A percentile compares a stretch with the other conserved stretches of the same genome.
Evolutionary conservation across 2,888 invertebrate species (phyloP).

Genomic region (Heliconius hortense): DNA sequence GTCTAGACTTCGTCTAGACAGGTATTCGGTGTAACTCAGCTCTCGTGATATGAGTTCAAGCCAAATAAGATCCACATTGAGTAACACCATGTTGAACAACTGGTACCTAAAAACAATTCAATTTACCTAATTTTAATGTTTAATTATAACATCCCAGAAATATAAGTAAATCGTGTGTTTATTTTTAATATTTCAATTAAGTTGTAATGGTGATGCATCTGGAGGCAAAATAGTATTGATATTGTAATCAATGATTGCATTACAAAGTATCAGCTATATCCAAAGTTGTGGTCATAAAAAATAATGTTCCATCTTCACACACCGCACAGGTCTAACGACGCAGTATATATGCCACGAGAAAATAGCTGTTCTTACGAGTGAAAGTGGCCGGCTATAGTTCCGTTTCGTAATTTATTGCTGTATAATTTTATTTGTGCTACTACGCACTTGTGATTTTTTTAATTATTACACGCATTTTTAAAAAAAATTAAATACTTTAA

Average conservation of each 20-base stretch:
- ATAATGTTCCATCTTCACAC: constrained; percentile 60
- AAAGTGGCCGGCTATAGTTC: constrained; percentile 72
- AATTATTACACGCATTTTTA: constrained; percentile 35
- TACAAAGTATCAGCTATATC: constrained; percentile 55
- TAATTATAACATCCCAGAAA: background rate
- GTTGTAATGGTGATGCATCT: background rate
- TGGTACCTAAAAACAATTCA: constrained; percentile 40
- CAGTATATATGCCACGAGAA: constrained; percentile 60
- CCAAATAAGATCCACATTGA: constrained; percentile 54
- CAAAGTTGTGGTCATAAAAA: constrained; percentile 58
- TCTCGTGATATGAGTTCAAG: constrained; percentile 65
- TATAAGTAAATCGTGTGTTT: background rate
- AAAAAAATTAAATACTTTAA: constrained; percentile 17
- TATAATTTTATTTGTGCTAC: constrained; percentile 49
- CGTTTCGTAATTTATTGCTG: constrained; percentile 69
- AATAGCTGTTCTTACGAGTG: constrained; percentile 71
- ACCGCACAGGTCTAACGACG: constrained; percentile 49
- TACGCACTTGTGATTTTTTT: constrained; percentile 42
- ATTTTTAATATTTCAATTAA: background rate
- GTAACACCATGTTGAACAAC: background rate
- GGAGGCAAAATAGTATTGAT: background rate
- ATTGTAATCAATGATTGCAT: constrained; percentile 41
- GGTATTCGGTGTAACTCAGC: constrained; percentile 72
- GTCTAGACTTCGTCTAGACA: constrained; percentile 80
- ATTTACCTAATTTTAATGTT: constrained; percentile 24